Conservation (phyloP, 2,113 vertebrate species). For the Datnioides undecimradiatus region DNA sequence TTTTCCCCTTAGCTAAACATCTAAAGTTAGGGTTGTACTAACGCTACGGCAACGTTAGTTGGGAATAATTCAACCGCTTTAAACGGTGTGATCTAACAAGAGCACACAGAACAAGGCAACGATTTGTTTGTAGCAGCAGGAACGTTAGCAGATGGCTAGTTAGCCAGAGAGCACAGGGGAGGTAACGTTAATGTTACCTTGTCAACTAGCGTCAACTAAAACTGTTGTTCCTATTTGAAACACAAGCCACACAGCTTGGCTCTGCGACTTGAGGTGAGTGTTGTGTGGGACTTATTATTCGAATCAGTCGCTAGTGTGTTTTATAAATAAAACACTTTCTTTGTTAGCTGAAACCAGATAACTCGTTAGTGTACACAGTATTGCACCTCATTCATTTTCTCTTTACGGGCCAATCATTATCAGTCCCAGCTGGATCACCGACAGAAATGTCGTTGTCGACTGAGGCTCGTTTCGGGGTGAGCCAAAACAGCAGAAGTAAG, state of each 20-base stretch:
- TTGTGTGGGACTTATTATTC: neutral
- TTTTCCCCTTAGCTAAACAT: neutral
- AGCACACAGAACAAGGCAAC: neutral
- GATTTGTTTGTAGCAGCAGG: constrained; percentile 29
- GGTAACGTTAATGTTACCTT: constrained; percentile 66
- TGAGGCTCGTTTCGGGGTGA: constrained; percentile 12
- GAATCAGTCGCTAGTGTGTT: neutral
- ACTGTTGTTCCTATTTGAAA: constrained; percentile 1
- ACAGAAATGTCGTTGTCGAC: constrained; percentile 72
- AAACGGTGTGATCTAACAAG: no score
- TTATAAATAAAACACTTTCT: neutral
- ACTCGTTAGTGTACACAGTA: neutral
- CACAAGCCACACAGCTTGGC: neutral
- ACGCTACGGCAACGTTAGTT: neutral
- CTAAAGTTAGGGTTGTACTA: neutral
- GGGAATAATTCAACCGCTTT: neutral
- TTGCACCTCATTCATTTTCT: neutral
- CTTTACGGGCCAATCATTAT: neutral
- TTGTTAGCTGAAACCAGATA: neutral
- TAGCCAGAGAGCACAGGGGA: constrained; percentile 36
- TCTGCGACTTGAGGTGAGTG: constrained; percentile 40
- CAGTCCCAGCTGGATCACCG: constrained; percentile 6
- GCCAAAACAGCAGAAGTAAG: constrained; percentile 27
- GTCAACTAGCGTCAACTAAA: constrained; percentile 69
- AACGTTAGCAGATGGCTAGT: constrained; percentile 50